phyloP scores from a whole-genome alignment of 1,140 invertebrate species.

The Leptoteleia sp. region DNA sequence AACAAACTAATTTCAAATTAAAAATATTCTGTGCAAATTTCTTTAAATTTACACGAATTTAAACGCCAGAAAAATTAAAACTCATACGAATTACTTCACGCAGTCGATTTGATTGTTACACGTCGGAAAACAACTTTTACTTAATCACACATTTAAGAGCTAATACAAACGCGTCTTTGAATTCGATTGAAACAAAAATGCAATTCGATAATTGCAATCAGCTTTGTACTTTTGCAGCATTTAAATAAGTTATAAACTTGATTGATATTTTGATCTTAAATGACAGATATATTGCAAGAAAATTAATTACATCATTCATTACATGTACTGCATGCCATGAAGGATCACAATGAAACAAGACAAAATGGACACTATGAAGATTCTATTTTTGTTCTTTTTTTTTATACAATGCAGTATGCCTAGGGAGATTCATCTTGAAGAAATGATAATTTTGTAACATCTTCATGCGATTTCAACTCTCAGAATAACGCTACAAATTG shows the following conservation, averaged over 20 bases:
- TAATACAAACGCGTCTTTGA: not conserved
- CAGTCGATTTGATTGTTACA: too few species aligned
- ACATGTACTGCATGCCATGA: conserved; percentile 28
- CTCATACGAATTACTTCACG: too few species aligned
- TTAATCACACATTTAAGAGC: conserved; percentile 9
- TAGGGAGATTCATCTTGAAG: conserved; percentile 34
- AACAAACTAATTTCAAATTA: too few species aligned
- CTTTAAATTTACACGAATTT: too few species aligned
- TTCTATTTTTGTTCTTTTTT: conserved; percentile 39
- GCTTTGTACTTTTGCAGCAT: conserved; percentile 49
- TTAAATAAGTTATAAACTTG: conserved; percentile 19
- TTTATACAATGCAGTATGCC: conserved; percentile 48
- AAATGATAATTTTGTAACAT: conserved; percentile 51
- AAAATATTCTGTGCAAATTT: too few species aligned
- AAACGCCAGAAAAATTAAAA: not conserved
- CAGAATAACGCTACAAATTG: conserved; percentile 36
- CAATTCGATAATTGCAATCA: conserved; percentile 24
- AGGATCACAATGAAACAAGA: conserved; percentile 38
- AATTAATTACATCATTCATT: conserved; percentile 30
- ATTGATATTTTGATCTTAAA: conserved; percentile 16
- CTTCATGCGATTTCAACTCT: conserved; percentile 37
- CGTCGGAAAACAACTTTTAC: not conserved
- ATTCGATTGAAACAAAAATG: conserved; percentile 1
- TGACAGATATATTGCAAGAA: conserved; percentile 10
- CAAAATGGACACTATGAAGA: conserved; percentile 51